Conservation (phyloP, 2,797 vertebrate species). For the Eulemur coronatus region DNA sequence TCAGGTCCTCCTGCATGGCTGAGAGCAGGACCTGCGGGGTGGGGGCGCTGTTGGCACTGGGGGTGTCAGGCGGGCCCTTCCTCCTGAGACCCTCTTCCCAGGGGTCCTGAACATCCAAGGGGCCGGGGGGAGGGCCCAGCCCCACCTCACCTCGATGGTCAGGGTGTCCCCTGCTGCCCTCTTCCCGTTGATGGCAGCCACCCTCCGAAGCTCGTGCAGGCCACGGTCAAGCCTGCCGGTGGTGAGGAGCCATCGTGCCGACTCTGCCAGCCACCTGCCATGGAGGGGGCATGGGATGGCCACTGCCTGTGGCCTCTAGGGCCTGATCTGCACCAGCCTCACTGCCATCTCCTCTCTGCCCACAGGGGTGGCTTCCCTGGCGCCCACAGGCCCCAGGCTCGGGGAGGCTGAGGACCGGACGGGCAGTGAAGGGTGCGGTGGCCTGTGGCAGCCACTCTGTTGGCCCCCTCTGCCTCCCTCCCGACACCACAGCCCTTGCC, state of each 20-base stretch:
- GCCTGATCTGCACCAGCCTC: neutral
- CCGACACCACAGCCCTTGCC: neutral
- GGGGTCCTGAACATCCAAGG: neutral
- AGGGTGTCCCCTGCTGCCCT: neutral
- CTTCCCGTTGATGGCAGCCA: conserved; percentile 85
- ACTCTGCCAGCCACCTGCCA: conserved; percentile 91
- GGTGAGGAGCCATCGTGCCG: conserved; percentile 88
- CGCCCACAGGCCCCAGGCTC: neutral
- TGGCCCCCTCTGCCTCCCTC: neutral
- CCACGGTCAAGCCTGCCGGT: conserved; percentile 84
- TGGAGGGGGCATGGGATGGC: too few relatives aligned
- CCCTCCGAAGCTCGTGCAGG: conserved; percentile 85
- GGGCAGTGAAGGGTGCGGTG: neutral
- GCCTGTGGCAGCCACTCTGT: neutral
- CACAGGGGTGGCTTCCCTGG: neutral
- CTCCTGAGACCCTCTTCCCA: neutral
- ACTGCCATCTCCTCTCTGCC: neutral
- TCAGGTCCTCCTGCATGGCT: conserved; percentile 86
- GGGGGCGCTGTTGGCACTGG: neutral
- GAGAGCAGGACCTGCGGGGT: conserved; percentile 83
- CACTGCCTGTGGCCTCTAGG: neutral
- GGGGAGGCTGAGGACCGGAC: neutral
- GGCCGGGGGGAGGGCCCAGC: neutral
- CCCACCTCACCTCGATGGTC: conserved; percentile 56
- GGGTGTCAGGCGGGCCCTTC: too few relatives aligned